Base-by-base conservation (phyloP, 2,797 vertebrate species). In the Phoebastria nigripes region DNA sequence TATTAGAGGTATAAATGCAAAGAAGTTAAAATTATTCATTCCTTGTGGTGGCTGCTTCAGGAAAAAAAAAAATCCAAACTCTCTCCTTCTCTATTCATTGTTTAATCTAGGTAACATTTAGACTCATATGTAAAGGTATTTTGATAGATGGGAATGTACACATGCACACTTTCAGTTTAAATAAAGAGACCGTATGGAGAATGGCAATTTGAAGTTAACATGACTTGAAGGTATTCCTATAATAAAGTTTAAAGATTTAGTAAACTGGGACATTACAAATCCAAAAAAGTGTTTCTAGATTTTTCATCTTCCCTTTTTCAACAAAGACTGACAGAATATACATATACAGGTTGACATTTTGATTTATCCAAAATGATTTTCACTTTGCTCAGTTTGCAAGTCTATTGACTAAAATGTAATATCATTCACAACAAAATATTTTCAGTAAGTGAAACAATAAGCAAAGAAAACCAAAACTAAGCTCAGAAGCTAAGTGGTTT, bases 401-500 rank as follows among this genome's bases (percentile, higher is more conserved):
- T 97, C 96, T 96, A 98, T 37, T 89, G 89, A 96, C 94, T 98
- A 97, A 97, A 97, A 96, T 93, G 95, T 96, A 97, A 62, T 97
- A 97, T 80, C 96, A 97, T 95, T 96, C 95, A 97, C 97, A 97
- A 98, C 93, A 94, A 80, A 98, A 94, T 86, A 95, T 96, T 94
- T 96, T 97, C 97, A 97, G 80, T 97, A 94, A 97, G 95, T 98
- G 95, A 96, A 98, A 98, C 95, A 87, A 95, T 79, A 98, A 98
- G 97, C 97, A 97, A 98, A 98, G 94, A 97, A 98, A 97, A 84
- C 89, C 95, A 91, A 92, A 96, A 93, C 83, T 96, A 97, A 97
- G 97, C 96, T 98, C 97, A 97, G 97, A 98, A 98, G 97, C 96
- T 83, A 98, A 95, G 96, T 98, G 97, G 96, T 97, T 97, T 92